Evolutionary conservation across 2,797 vertebrate genomes (phyloP).

Genomic region (Chaetophractus vellerosus): DNA sequence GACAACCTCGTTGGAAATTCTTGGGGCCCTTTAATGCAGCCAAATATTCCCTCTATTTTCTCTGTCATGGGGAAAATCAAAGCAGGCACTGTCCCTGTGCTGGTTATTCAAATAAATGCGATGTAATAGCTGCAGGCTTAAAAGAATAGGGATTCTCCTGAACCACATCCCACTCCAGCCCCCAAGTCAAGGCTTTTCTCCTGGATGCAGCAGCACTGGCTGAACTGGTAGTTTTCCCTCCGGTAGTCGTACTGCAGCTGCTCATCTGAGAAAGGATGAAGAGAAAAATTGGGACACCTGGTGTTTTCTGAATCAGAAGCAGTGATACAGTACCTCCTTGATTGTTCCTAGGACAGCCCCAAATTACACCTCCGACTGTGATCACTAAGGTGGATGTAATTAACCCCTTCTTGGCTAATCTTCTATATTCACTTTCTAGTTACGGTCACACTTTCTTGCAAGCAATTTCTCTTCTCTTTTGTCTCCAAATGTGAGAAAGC

Average conservation of each 20-base stretch:
- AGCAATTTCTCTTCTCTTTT: background rate
- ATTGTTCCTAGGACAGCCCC: background rate
- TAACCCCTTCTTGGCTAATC: too few species aligned
- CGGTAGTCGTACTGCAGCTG: fast-evolving
- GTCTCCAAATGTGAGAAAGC: background rate
- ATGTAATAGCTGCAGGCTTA: background rate
- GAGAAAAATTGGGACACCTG: too few species aligned
- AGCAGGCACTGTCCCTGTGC: background rate
- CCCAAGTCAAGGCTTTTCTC: too few species aligned
- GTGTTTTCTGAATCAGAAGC: background rate
- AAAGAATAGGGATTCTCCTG: background rate
- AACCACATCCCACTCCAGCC: fast-evolving
- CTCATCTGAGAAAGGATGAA: background rate
- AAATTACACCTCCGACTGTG: fast-evolving
- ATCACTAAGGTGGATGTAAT: fast-evolving
- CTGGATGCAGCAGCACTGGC: fast-evolving
- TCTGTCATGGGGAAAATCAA: background rate
- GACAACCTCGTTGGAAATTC: background rate
- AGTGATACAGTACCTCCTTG: background rate
- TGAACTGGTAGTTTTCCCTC: background rate
- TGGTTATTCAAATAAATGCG: background rate
- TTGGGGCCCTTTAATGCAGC: background rate
- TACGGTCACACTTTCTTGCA: background rate
- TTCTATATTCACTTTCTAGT: background rate
- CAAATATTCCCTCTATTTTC: background rate